Evolutionary conservation across 2,797 vertebrate genomes (phyloP).

Genomic region (Alca torda): DNA sequence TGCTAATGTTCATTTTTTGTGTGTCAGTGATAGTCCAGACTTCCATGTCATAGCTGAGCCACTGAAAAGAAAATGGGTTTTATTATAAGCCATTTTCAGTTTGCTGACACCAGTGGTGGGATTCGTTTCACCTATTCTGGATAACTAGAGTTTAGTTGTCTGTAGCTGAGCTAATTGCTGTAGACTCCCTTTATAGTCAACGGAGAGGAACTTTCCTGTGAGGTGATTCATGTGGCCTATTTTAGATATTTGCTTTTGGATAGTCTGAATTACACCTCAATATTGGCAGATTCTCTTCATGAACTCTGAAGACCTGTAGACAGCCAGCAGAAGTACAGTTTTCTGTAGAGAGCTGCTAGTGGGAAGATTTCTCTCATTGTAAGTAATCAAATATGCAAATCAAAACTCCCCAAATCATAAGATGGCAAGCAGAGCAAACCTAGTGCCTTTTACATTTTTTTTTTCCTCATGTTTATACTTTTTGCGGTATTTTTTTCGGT

Average conservation of each 20-base stretch:
- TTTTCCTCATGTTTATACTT: not conserved
- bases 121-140: not conserved
- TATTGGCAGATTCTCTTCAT: not conserved
- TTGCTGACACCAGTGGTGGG: not conserved
- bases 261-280: not conserved
- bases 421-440: not conserved
- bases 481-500: not conserved
- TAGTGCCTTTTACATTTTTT: not conserved
- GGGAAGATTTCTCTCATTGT: not conserved
- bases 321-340: not conserved
- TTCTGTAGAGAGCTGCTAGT: not conserved
- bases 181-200: not conserved
- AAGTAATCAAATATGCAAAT: not conserved
- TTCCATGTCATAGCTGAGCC: not conserved
- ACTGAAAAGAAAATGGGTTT: not conserved
- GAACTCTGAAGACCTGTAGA: not conserved
- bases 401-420: not conserved
- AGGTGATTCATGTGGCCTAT: not conserved
- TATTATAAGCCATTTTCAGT: not conserved
- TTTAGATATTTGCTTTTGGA: not conserved
- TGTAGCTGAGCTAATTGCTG: conserved; percentile 10
- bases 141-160: not conserved
- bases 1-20: not conserved
- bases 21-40: not conserved
- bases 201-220: not conserved